Conservation (phyloP, 2,797 vertebrate species). For the Craterocephalus amniculus region DNA sequence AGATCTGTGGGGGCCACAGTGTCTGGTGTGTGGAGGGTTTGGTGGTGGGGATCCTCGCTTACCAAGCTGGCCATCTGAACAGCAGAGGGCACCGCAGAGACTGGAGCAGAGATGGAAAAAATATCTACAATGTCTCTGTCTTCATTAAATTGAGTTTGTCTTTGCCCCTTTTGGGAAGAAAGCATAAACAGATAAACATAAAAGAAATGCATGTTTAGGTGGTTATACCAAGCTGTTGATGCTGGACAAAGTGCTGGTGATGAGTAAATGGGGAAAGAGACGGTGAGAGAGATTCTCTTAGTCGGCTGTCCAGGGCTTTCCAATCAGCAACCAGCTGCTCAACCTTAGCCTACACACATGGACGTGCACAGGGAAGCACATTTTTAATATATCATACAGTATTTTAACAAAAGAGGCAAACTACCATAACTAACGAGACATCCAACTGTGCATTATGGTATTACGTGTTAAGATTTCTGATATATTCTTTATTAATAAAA, state of each 20-base stretch:
- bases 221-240: constrained; percentile 75
- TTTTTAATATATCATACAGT: not conserved
- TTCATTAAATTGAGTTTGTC: not conserved
- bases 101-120: constrained; percentile 24
- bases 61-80: constrained; percentile 87
- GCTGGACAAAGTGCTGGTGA: constrained; percentile 76
- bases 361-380: not conserved
- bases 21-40: constrained; percentile 79
- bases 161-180: not conserved
- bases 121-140: not conserved
- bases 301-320: constrained; percentile 79
- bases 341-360: constrained; percentile 75
- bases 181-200: not conserved
- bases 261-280: constrained; percentile 74
- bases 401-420: constrained; percentile 30
- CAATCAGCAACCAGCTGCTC: constrained; percentile 84
- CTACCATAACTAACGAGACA: constrained; percentile 12
- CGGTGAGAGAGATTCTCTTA: constrained; percentile 78
- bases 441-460: constrained; percentile 19
- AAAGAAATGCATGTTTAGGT: not conserved
- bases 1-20: constrained; percentile 88
- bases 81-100: constrained; percentile 79
- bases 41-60: constrained; percentile 79
- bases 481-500: constrained; percentile 28
- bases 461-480: constrained; percentile 28